Evolutionary conservation across 2,113 vertebrate genomes (phyloP).

Genomic region (Nipponia nippon): DNA sequence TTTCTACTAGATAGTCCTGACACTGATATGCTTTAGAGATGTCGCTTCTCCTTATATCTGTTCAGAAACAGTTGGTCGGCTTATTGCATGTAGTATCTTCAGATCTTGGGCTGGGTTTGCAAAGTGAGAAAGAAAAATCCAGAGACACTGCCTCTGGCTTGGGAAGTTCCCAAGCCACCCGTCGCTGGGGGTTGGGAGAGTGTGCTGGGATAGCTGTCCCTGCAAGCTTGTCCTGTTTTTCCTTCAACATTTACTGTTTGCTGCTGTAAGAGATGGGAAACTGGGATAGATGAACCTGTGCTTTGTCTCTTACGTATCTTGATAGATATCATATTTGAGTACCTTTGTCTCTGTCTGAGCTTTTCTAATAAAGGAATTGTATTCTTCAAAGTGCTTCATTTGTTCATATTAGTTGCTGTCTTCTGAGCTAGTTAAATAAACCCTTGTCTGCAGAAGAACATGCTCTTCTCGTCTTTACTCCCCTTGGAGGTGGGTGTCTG

Average conservation of each 20-base stretch:
- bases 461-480: neutral
- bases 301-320: neutral
- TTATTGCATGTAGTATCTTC: neutral
- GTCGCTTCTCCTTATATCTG: neutral
- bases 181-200: neutral
- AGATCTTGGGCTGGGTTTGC: neutral
- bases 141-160: neutral
- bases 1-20: neutral
- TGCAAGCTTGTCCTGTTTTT: neutral
- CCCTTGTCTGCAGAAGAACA: neutral
- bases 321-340: neutral
- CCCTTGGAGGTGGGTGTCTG: neutral
- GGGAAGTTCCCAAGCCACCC: neutral
- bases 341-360: neutral
- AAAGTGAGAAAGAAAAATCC: neutral
- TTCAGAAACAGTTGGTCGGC: neutral
- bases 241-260: neutral
- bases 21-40: neutral
- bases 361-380: neutral
- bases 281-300: neutral
- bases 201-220: neutral
- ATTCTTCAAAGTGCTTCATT: neutral
- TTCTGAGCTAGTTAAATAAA: neutral
- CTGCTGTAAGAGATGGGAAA: neutral
- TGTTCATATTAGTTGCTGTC: neutral